Conservation (phyloP, 2,113 vertebrate genomes). For the Melanerpes aurifrons region DNA sequence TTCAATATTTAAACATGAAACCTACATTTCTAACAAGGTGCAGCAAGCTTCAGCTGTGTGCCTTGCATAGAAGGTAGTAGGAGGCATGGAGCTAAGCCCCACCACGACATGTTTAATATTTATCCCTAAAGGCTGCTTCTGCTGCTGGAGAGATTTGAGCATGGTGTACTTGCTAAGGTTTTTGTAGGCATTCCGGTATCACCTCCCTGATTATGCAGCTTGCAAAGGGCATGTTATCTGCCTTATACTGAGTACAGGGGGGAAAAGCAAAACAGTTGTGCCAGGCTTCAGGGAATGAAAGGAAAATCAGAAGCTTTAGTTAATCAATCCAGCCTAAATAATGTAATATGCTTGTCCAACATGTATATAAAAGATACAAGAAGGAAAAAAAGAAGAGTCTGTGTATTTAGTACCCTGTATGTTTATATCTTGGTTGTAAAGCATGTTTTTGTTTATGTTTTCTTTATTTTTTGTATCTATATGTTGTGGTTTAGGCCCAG, state of each 20-base stretch:
- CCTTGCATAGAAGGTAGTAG: not conserved
- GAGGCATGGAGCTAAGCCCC: not conserved
- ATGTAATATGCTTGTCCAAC: not conserved
- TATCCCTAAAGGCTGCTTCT: conserved; percentile 30
- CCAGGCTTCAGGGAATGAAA: not conserved
- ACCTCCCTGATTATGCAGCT: not conserved
- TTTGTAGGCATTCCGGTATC: not conserved
- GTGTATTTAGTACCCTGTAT: not conserved
- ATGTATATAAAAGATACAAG: not conserved
- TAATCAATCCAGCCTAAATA: conserved; percentile 14
- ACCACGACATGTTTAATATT: not conserved
- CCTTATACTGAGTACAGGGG: not conserved
- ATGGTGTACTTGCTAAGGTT: not conserved
- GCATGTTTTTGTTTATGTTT: not conserved
- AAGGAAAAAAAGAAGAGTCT: not conserved
- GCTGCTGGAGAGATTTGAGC: not conserved
- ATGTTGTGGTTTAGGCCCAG: not conserved
- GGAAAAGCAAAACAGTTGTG: not conserved
- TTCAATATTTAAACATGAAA: conserved; percentile 60
- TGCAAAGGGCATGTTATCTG: not conserved
- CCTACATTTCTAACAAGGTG: conserved; percentile 45
- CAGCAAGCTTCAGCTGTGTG: not conserved
- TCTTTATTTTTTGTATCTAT: not conserved
- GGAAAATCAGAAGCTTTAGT: not conserved
- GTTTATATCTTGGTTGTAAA: not conserved